phyloP scores from a whole-genome alignment of 2,797 vertebrate genomes.

The Steatocranus sp. region DNA sequence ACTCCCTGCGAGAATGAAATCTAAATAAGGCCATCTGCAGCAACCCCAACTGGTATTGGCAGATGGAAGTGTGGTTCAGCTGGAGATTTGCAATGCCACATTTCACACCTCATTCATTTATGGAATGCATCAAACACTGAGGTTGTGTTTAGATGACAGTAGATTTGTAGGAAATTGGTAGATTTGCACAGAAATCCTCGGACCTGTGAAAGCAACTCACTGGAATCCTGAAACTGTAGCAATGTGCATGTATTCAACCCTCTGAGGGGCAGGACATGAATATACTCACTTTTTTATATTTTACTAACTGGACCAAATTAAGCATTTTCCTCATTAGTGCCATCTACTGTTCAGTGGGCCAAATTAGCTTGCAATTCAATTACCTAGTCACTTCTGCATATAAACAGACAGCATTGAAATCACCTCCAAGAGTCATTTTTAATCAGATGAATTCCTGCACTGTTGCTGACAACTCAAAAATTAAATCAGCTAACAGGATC shows the following conservation, averaged over 20 bases:
- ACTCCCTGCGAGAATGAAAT: conserved; percentile 6
- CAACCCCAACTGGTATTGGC: not conserved
- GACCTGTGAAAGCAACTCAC: not conserved
- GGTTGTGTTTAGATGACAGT: not conserved
- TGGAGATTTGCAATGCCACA: not conserved
- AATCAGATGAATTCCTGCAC: not conserved
- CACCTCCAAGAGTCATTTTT: not conserved
- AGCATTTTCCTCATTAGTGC: not conserved
- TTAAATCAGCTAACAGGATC: not conserved
- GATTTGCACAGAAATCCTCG: not conserved
- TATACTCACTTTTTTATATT: not conserved
- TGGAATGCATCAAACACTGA: not conserved
- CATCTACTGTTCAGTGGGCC: not conserved
- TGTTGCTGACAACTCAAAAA: not conserved
- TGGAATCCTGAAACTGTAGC: not conserved
- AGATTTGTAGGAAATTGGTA: not conserved
- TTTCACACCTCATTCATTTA: not conserved
- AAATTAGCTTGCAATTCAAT: not conserved
- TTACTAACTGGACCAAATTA: not conserved
- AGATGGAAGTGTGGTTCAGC: not conserved
- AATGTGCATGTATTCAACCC: not conserved
- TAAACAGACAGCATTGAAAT: not conserved
- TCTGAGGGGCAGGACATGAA: not conserved
- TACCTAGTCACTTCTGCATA: not conserved
- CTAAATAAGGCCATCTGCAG: not conserved